A percentile compares a stretch with the other conserved stretches of the same genome.
Evolutionary conservation across 2,888 invertebrate genomes (phyloP).

Genomic region (Epiblema foenella): DNA sequence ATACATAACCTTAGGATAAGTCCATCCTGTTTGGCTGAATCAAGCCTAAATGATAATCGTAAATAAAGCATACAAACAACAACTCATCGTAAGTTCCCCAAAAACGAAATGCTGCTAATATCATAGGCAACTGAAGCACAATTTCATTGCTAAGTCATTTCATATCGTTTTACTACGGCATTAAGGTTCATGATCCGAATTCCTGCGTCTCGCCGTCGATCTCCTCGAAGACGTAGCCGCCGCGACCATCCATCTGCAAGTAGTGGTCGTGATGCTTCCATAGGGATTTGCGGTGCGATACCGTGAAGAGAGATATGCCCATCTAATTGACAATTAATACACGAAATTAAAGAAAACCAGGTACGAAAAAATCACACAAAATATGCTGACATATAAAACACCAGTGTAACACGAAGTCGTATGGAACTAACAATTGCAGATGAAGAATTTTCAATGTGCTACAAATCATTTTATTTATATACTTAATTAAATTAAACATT

Average conservation of each 20-base stretch:
- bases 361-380: background rate
- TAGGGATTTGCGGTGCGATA: conserved; percentile 98
- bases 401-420: background rate
- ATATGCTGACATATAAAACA: background rate
- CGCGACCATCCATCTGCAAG: conserved; percentile 98
- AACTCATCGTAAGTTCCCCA: background rate
- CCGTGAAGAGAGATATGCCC: conserved; percentile 97
- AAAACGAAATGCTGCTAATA: background rate
- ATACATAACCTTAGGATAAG: background rate
- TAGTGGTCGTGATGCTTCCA: conserved; percentile 99
- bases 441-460: background rate
- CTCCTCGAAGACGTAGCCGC: conserved; percentile 92
- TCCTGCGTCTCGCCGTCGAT: conserved; percentile 95
- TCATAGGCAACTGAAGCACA: conserved; percentile 16
- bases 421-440: background rate
- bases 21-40: no score
- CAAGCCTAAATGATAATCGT: no score
- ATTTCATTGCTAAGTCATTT: conserved; percentile 8
- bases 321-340: conserved; percentile 66
- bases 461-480: no score
- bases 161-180: background rate
- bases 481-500: no score
- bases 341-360: conserved; percentile 5
- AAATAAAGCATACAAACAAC: background rate
- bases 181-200: conserved; percentile 93